phyloP scores from a whole-genome alignment of 2,797 vertebrate species.

The Enteromius fasciolatus region DNA sequence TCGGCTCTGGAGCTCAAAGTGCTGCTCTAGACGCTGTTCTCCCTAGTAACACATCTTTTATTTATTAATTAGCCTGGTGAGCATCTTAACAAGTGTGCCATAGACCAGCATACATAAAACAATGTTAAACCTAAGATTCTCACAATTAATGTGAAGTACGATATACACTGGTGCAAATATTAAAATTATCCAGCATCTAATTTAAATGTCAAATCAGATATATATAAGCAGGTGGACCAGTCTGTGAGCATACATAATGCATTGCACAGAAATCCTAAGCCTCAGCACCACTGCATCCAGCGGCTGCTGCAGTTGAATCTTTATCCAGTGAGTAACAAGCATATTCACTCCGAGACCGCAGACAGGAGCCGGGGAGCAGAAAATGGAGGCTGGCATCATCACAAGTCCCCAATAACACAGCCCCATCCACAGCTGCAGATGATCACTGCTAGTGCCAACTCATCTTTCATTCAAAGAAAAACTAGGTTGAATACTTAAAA shows the following conservation, averaged over 20 bases:
- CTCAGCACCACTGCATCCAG: not conserved
- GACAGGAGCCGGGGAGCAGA: not conserved
- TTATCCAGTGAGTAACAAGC: not conserved
- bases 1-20: not conserved
- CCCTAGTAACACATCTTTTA: slow-evolving; percentile 48
- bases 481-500: slow-evolving; percentile 7
- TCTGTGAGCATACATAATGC: not conserved
- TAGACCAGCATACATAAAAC: slow-evolving; percentile 11
- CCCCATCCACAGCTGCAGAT: not conserved
- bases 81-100: slow-evolving; percentile 37
- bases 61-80: slow-evolving; percentile 48
- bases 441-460: not conserved
- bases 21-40: slow-evolving; percentile 29
- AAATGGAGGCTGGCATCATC: slow-evolving; percentile 11
- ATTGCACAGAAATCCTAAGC: slow-evolving; percentile 16
- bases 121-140: not conserved
- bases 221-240: not conserved
- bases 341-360: not conserved
- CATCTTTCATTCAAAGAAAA: slow-evolving; percentile 26
- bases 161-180: not conserved
- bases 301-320: not conserved
- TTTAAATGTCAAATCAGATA: not conserved
- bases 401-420: not conserved
- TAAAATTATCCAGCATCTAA: not conserved
- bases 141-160: not conserved